phyloP scores from a whole-genome alignment of 2,113 vertebrate species.

The Nyctereutes procyonoides region DNA sequence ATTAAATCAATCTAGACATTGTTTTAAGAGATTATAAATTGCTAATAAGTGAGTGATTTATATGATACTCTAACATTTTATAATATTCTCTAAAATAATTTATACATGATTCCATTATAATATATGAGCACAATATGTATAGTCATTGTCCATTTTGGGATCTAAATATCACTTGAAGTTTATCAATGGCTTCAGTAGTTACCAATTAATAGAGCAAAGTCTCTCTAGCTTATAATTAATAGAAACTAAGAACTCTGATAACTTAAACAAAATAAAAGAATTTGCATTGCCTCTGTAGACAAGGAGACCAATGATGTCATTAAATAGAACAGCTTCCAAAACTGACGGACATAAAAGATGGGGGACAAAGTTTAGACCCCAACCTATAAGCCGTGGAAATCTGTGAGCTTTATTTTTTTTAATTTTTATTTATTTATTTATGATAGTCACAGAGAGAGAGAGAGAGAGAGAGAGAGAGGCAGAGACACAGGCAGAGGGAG shows the following conservation, averaged over 20 bases:
- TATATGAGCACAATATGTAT: not conserved
- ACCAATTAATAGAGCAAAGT: not conserved
- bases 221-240: not conserved
- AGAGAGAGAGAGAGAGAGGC: too few species aligned
- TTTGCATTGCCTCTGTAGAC: not conserved
- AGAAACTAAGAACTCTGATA: constrained; percentile 4
- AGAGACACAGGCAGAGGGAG: too few species aligned
- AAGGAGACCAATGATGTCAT: not conserved
- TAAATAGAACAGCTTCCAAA: constrained; percentile 4
- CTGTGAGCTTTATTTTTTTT: not conserved
- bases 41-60: not conserved
- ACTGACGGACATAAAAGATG: not conserved
- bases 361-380: not conserved
- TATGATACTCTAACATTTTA: not conserved
- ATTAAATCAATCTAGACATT: not conserved
- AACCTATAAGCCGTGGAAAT: not conserved
- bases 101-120: not conserved
- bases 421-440: too few species aligned
- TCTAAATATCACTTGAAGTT: not conserved
- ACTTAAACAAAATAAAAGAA: not conserved
- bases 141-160: not conserved
- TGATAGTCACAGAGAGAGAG: too few species aligned
- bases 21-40: constrained; percentile 2
- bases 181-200: not conserved
- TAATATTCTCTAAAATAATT: not conserved